Percentiles rank a stretch among this genome's conserved stretches.
Evolutionary conservation across 1,140 invertebrate species (phyloP).

Genomic region (Drosophila sturtevanti): DNA sequence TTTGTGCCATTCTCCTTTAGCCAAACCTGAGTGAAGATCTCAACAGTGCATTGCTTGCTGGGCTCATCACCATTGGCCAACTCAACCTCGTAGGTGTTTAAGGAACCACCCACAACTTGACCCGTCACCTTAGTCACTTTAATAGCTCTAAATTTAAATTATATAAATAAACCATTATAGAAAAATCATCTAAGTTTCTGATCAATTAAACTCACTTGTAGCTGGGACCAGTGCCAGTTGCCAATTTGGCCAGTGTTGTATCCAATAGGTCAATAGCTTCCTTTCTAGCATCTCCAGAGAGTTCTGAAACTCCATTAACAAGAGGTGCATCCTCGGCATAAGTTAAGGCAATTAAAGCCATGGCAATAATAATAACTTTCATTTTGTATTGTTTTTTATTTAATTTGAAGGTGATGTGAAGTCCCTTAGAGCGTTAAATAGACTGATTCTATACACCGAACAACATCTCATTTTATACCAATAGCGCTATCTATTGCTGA

Average conservation of each 20-base stretch:
- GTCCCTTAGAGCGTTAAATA: too few relatives aligned
- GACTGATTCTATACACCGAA: too few relatives aligned
- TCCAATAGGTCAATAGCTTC: not conserved
- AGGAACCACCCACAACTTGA: conserved; percentile 56
- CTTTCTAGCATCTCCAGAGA: not conserved
- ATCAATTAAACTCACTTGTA: conserved; percentile 21
- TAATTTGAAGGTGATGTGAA: too few relatives aligned
- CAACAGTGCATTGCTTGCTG: conserved; percentile 48
- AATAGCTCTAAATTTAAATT: conserved; percentile 26
- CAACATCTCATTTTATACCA: too few relatives aligned
- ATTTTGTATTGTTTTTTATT: too few relatives aligned
- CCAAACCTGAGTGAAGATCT: conserved; percentile 54
- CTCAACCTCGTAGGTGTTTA: conserved; percentile 52
- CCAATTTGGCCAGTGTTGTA: not conserved
- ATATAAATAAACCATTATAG: not conserved
- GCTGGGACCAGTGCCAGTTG: not conserved
- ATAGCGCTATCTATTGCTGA: too few relatives aligned
- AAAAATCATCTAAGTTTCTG: not conserved
- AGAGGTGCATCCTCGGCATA: too few relatives aligned
- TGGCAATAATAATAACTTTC: too few relatives aligned
- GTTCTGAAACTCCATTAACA: not conserved
- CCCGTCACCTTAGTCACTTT: conserved; percentile 46
- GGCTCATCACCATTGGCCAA: conserved; percentile 41
- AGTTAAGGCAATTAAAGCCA: too few relatives aligned
- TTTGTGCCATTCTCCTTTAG: conserved; percentile 49